Conservation (phyloP, 1,140 invertebrate species). For the Forficula auricularia region DNA sequence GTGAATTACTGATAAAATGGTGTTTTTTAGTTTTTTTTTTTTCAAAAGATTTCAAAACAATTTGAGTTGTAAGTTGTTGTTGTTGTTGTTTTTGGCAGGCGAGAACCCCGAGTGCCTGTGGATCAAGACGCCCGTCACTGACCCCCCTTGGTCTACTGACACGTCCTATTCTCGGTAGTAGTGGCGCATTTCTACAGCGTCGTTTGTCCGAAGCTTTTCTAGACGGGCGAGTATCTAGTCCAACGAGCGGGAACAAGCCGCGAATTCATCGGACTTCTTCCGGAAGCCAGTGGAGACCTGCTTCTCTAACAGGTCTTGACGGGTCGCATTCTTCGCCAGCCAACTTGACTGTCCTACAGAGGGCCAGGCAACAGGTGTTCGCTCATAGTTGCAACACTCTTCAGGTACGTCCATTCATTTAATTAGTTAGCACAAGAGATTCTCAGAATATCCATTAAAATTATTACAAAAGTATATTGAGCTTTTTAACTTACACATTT, state of each 20-base stretch:
- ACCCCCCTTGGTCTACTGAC: conserved; percentile 34
- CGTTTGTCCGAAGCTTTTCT: conserved; percentile 45
- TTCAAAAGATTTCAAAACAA: no score
- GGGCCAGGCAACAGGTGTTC: not conserved
- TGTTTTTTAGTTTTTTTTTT: no score
- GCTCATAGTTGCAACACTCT: conserved; percentile 30
- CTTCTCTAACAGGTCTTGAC: conserved; percentile 19
- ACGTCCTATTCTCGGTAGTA: not conserved
- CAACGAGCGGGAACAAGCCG: conserved; percentile 17
- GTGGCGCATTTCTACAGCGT: conserved; percentile 33
- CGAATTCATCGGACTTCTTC: conserved; percentile 28
- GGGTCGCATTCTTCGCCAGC: not conserved
- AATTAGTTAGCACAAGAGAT: no score
- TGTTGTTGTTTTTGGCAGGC: conserved; percentile 40
- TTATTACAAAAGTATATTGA: no score
- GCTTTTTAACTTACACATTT: no score
- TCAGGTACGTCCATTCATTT: conserved; percentile 21
- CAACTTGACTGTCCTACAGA: not conserved
- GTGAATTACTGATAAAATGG: no score
- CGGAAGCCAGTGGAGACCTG: conserved; percentile 24
- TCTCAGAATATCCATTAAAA: no score
- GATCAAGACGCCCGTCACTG: conserved; percentile 50
- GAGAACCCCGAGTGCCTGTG: conserved; percentile 53
- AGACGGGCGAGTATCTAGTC: conserved; percentile 23
- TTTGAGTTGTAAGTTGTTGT: no score